phyloP scores from a whole-genome alignment of 1,140 invertebrate genomes.

The Cherax quadricarinatus region DNA sequence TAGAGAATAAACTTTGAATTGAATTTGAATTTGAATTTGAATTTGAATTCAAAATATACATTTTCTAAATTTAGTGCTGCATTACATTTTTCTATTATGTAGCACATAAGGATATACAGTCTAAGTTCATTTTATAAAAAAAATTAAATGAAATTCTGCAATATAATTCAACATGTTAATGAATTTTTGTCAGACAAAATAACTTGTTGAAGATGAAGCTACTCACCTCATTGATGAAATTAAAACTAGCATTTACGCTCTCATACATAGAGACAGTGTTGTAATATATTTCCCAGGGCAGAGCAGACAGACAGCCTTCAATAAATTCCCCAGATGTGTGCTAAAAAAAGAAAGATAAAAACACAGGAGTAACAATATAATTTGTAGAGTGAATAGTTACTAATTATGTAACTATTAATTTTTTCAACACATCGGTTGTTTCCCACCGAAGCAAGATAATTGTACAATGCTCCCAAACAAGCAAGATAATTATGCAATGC shows the following conservation, averaged over 20 bases:
- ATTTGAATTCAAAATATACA: too few relatives aligned
- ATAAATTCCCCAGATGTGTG: slow-evolving; percentile 66
- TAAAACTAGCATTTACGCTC: slow-evolving; percentile 69
- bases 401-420: not conserved
- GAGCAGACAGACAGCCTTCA: slow-evolving; percentile 61
- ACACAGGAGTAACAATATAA: not conserved
- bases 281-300: slow-evolving; percentile 70
- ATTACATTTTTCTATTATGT: too few relatives aligned
- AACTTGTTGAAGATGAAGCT: not conserved
- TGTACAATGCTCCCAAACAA: not conserved
- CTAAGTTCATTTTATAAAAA: too few relatives aligned
- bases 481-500: not conserved
- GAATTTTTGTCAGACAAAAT: too few relatives aligned
- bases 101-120: too few relatives aligned
- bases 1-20: too few relatives aligned
- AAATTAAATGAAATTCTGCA: too few relatives aligned
- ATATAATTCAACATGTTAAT: too few relatives aligned
- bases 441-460: not conserved
- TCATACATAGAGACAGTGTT: slow-evolving; percentile 70
- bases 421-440: too few relatives aligned
- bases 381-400: not conserved
- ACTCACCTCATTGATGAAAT: slow-evolving; percentile 69
- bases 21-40: too few relatives aligned
- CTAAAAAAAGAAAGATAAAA: slow-evolving; percentile 19
- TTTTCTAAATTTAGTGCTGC: too few relatives aligned